Evolutionary conservation across 2,797 vertebrate genomes (phyloP).

Genomic region (Crocidura indochinensis): DNA sequence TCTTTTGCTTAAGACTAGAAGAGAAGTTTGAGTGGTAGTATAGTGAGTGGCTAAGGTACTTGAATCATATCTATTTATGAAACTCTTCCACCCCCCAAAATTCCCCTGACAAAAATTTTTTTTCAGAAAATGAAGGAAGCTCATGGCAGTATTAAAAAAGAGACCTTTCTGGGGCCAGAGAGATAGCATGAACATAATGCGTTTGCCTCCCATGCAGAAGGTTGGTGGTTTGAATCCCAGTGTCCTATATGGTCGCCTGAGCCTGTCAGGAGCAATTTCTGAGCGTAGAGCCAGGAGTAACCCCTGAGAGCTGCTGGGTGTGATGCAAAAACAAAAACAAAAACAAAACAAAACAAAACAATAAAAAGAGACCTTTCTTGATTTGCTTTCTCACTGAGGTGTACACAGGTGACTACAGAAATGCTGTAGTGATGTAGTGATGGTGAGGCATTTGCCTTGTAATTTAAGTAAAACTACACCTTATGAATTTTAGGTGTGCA

Average conservation of each 20-base stretch:
- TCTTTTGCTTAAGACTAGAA: slow-evolving; percentile 4
- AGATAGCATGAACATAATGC: too few species aligned
- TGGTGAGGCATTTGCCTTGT: background rate
- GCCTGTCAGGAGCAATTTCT: too few species aligned
- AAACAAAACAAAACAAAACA: too few species aligned
- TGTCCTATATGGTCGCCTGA: too few species aligned
- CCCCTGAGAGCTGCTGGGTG: too few species aligned
- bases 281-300: too few species aligned
- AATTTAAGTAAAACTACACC: background rate
- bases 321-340: too few species aligned
- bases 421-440: background rate
- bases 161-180: background rate
- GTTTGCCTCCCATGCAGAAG: too few species aligned
- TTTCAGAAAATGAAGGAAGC: background rate
- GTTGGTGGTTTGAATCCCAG: too few species aligned
- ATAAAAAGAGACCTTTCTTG: background rate
- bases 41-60: background rate
- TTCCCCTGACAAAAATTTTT: too few species aligned
- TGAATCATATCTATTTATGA: background rate
- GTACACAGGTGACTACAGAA: background rate
- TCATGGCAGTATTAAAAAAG: background rate
- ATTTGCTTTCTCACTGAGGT: background rate
- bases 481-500: background rate
- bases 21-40: background rate
- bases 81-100: too few species aligned